phyloP scores from a whole-genome alignment of 1,140 invertebrate species.

The Pseudobourletiella spinata region DNA sequence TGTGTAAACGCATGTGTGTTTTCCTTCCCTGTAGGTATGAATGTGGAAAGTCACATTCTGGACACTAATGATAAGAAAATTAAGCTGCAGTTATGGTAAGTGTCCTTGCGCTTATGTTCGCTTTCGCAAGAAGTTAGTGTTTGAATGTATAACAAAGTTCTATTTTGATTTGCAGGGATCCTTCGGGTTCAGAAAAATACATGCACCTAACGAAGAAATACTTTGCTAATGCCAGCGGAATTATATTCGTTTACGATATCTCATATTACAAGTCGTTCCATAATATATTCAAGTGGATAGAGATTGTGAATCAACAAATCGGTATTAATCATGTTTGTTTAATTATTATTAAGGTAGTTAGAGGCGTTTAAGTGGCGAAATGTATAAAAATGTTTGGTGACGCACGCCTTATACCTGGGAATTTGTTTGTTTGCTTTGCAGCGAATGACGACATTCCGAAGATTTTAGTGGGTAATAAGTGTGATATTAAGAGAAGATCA shows the following conservation, averaged over 20 bases:
- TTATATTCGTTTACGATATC: slow-evolving; percentile 16
- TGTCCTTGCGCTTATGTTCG: background rate
- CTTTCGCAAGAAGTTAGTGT: background rate
- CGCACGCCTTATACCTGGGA: no score
- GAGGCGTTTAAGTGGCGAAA: no score
- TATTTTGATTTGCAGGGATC: slow-evolving; percentile 12
- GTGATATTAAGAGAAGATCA: slow-evolving; percentile 3
- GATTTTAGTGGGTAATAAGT: slow-evolving; percentile 16
- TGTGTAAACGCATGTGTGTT: no score
- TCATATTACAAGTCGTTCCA: slow-evolving; percentile 18
- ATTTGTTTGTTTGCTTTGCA: no score
- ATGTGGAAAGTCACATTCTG: slow-evolving; percentile 4
- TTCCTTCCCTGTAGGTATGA: slow-evolving; percentile 6
- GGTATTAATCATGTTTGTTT: no score
- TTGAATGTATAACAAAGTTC: background rate
- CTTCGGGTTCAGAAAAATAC: slow-evolving; percentile 18
- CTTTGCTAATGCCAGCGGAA: slow-evolving; percentile 9
- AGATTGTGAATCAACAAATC: background rate
- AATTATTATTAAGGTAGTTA: no score
- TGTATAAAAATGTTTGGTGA: no score
- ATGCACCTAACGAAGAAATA: slow-evolving; percentile 2
- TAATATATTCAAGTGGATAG: slow-evolving; percentile 17
- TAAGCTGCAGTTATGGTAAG: slow-evolving; percentile 20
- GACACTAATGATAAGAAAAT: background rate
- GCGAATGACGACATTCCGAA: background rate